phyloP scores from a whole-genome alignment of 2,888 invertebrate genomes.

The Chesias legatella region DNA sequence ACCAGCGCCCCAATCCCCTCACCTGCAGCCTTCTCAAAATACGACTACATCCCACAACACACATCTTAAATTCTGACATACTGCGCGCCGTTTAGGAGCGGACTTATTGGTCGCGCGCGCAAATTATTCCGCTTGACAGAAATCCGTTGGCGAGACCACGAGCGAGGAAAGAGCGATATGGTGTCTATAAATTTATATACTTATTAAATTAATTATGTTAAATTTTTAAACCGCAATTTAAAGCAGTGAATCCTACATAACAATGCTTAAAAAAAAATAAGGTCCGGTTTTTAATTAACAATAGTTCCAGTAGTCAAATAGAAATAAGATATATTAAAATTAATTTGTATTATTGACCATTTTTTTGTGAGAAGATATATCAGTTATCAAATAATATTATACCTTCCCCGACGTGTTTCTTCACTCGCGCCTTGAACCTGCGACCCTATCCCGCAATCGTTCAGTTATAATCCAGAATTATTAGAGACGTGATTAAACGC shows the following conservation, averaged over 20 bases:
- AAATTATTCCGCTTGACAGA: conserved; percentile 11
- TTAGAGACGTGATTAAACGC: conserved; percentile 56
- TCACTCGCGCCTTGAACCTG: conserved; percentile 5
- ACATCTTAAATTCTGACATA: conserved; percentile 7
- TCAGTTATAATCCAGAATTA: conserved; percentile 46
- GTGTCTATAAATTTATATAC: too few relatives aligned
- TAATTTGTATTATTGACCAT: too few relatives aligned
- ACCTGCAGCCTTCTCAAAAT: background rate
- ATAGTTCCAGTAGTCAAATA: too few relatives aligned
- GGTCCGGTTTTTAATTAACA: too few relatives aligned
- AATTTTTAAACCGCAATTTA: too few relatives aligned
- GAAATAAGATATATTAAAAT: too few relatives aligned
- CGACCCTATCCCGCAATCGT: conserved; percentile 9
- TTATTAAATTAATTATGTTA: too few relatives aligned
- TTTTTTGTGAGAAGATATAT: background rate
- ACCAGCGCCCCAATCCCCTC: background rate
- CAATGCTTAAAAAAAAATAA: too few relatives aligned
- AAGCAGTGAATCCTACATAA: too few relatives aligned
- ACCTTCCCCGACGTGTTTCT: background rate
- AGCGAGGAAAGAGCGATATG: background rate
- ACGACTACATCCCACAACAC: conserved; percentile 1
- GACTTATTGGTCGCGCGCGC: conserved; percentile 1
- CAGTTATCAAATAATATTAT: background rate
- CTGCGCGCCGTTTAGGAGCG: background rate
- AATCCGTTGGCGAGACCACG: conserved; percentile 1